Base-by-base conservation (phyloP, 2,797 vertebrate genomes). In the Acrossocheilus fasciatus region DNA sequence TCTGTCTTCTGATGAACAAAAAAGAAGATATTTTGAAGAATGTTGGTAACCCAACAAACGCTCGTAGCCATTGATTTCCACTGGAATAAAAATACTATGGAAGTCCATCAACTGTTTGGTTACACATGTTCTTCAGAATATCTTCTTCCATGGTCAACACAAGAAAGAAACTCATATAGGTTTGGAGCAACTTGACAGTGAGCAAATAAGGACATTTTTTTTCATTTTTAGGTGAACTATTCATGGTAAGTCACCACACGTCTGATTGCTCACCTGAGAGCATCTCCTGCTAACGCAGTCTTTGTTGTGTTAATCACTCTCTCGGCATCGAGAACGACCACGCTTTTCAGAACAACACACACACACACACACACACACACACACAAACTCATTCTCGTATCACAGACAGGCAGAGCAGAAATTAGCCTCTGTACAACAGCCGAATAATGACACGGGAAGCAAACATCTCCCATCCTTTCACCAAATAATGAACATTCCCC, bases 291-390 rank as follows among this genome's bases (percentile, higher is more conserved):
- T 76, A 81, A 30, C 36, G 11, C 14, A 43, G 23, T 52, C 84
- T 88, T 88, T 90, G 87, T 89, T 87, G 85, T 89, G 88, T 80
- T 88, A 89, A 89, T 88, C 64, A 81, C 82, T 74, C 45, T 87
- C 75, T 87, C 20, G 15, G 66, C 64, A 81, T 77, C 69, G 45
- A 84, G 39, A 62, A 81, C 45, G 39, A 26, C 14, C 69, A 74
- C 68, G 66, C 66, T 59, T 79, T 69, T 43, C 68, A 43, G 14
- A 10, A n/a, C 43, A 57, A 66, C 41, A 52, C 64, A 36, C 54
- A 34, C 18, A 50, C 4, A 39, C 4, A 23, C 18, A 50, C 4
- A 39, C 4, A 23, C 64, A 36, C 54, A 34, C 18, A 50, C 4
- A 39, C 4, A 23, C 59, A 69, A 8, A 17, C 72, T n/a, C 45